Evolutionary conservation across 2,113 vertebrate genomes (phyloP), one percentile per base, ranked within the genome.

Genomic region (Cettia cetti): DNA sequence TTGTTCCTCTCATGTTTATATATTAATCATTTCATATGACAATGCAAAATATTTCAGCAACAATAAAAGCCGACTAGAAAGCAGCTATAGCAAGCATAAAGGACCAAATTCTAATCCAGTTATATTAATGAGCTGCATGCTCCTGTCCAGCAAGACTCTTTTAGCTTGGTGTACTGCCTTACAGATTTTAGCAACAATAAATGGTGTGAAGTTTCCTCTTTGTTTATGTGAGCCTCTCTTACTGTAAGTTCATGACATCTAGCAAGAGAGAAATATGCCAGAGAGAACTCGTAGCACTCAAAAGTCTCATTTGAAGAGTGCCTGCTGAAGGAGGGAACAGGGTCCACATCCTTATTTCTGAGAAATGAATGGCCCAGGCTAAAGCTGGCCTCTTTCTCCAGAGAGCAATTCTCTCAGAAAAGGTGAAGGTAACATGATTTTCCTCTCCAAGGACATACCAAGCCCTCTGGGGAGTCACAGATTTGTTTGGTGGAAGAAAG

Each of bases 1-100:
- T 84, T 91, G 87, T 85, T 92, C 93, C 72, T 77, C 42, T 93
- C n/a, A 33, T 90, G 50, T 88, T 95, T 90, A 66, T 89, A 60
- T 90, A 93, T 81, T 88, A 86, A 95, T 86, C 28, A 63, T 96
- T 88, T 77, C 52, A 75, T 70, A 69, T 54, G 24, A 66, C 82
- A 93, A 64, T 77, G 52, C 35, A 66, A 90, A 91, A 69, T 80
- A 85, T 45, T 82, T 84, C 50, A 85, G 42, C 50, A 90, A 88
- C 68, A 90, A 74, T 52, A 86, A 88, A 88, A 85, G 70, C 54
- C 4, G 0, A 61, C 33, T 79, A 50, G 44, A 89, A 86, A 69
- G n/a, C 81, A 87, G 19, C 24, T 65, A 30, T 4, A 37, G 57
- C n/a, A 61, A 94, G 13, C 31, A 57, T 33, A 79, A 76, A 85